A percentile compares a stretch with the other conserved stretches of the same genome.
phyloP scores from a whole-genome alignment of 2,888 invertebrate genomes.

The Nudaria mundana region DNA sequence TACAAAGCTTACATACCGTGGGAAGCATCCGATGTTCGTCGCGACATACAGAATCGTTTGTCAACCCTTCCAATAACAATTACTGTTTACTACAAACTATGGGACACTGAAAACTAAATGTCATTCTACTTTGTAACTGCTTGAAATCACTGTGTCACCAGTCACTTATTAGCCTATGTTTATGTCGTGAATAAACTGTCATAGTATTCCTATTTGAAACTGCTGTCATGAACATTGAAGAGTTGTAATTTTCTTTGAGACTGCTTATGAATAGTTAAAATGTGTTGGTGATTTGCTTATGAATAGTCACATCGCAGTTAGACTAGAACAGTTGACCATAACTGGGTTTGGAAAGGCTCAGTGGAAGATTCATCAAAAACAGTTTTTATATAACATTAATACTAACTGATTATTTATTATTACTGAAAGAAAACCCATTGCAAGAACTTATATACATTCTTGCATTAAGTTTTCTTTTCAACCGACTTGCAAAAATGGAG shows the following conservation, averaged over 20 bases:
- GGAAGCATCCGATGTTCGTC: conserved; percentile 42
- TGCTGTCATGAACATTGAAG: conserved; percentile 1
- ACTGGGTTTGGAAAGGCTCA: no score
- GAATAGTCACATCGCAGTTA: no score
- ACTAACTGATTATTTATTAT: no score
- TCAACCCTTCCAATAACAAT: conserved; percentile 47
- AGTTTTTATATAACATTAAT: no score
- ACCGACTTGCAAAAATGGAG: no score
- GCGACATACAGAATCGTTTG: conserved; percentile 43
- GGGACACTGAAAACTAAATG: conserved; percentile 49
- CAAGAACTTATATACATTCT: no score
- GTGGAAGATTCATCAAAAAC: no score
- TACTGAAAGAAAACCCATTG: no score
- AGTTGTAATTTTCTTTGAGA: background rate
- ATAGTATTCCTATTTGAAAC: background rate
- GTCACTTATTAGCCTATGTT: conserved; percentile 27
- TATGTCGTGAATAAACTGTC: conserved; percentile 29
- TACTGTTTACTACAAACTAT: conserved; percentile 37
- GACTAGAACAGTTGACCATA: no score
- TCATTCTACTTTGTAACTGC: conserved; percentile 30
- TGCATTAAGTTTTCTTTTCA: no score
- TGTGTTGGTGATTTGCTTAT: no score
- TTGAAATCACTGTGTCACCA: conserved; percentile 17
- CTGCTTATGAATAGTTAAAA: background rate
- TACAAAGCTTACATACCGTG: conserved; percentile 37